Evolutionary conservation across 2,797 vertebrate species (phyloP).

Genomic region (Danio jaintianensis): DNA sequence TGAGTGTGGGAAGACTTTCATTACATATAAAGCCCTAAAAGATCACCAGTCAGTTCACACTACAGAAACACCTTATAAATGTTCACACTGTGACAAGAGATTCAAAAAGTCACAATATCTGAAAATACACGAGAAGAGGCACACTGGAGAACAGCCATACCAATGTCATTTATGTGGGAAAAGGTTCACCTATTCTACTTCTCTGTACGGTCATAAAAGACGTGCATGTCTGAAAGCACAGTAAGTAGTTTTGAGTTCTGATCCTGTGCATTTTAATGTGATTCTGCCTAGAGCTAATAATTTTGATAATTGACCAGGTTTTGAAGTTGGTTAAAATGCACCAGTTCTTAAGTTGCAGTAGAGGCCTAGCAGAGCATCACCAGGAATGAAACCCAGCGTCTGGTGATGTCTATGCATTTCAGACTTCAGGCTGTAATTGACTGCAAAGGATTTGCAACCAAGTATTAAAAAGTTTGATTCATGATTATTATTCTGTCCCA

Average conservation of each 20-base stretch:
- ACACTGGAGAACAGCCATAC: neutral
- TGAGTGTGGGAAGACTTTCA: neutral
- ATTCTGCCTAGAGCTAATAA: no score
- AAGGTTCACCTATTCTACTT: neutral
- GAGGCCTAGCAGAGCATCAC: no score
- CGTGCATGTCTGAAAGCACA: neutral
- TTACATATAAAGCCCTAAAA: neutral
- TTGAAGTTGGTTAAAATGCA: no score
- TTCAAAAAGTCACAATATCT: neutral
- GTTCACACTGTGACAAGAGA: neutral
- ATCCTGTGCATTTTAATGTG: no score
- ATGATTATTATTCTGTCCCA: no score
- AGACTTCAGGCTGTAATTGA: constrained; percentile 14
- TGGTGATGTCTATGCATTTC: no score
- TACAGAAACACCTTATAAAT: neutral
- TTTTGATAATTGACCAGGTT: no score
- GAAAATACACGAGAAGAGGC: neutral
- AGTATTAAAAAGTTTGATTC: constrained; percentile 9
- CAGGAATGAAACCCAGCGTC: no score
- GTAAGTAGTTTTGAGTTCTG: no score
- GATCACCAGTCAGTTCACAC: neutral
- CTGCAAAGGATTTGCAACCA: constrained; percentile 10
- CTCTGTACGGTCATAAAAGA: neutral
- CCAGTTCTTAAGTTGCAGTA: no score
- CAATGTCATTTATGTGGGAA: neutral